A percentile compares a stretch with the other conserved stretches of the same genome.
Conservation (phyloP, 92 coral and sea anemone species). For the Montipora capitata region DNA sequence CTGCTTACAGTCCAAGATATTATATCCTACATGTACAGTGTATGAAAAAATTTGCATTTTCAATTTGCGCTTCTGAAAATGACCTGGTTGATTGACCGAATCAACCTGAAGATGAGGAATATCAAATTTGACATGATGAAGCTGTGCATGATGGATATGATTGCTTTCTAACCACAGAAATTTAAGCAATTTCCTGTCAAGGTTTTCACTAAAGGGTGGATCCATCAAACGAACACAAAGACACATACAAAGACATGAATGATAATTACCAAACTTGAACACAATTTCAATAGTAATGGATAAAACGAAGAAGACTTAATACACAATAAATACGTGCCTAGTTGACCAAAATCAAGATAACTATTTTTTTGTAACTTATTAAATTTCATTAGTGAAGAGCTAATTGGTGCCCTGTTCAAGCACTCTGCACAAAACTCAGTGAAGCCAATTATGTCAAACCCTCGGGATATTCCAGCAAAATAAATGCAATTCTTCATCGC, state of each 20-base stretch:
- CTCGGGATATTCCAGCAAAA: neutral
- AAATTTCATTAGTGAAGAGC: neutral
- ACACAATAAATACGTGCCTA: neutral
- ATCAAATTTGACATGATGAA: neutral
- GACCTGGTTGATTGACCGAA: slow-evolving; percentile 13
- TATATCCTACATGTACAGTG: too few relatives aligned
- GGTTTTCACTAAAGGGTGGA: neutral
- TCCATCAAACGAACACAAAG: neutral
- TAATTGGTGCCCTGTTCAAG: too few relatives aligned
- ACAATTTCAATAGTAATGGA: neutral
- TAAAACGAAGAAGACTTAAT: neutral
- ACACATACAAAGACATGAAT: neutral
- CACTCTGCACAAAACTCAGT: neutral
- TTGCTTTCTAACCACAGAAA: slow-evolving; percentile 41
- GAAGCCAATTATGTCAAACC: neutral
- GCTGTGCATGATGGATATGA: slow-evolving; percentile 6
- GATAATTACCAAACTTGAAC: neutral
- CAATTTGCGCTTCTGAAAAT: neutral
- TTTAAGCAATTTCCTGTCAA: slow-evolving; percentile 22
- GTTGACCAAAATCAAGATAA: slow-evolving; percentile 19
- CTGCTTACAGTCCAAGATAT: too few relatives aligned
- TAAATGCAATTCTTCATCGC: neutral
- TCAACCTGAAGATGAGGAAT: neutral
- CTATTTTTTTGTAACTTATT: neutral
- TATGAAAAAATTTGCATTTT: neutral